A percentile compares a stretch with the other conserved stretches of the same genome.
phyloP scores from a whole-genome alignment of 2,888 invertebrate species.

The Toxonevra muliebris region DNA sequence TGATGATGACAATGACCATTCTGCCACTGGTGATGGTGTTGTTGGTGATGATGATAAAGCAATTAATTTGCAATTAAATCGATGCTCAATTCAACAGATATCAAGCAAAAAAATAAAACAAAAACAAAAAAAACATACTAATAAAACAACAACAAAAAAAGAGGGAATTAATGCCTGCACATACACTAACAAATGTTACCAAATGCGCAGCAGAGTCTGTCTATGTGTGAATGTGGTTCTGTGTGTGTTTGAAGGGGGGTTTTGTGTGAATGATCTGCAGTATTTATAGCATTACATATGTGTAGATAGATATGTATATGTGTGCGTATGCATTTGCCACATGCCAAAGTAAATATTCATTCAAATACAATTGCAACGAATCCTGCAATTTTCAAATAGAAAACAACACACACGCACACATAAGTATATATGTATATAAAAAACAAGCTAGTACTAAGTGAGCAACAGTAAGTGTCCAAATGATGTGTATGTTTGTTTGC shows the following conservation, averaged over 20 bases:
- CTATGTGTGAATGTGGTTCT: neutral
- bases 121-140: conserved; percentile 33
- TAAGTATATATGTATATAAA: neutral
- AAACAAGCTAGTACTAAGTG: neutral
- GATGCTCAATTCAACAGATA: conserved; percentile 55
- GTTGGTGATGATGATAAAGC: conserved; percentile 55
- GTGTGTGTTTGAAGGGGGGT: neutral
- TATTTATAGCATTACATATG: neutral
- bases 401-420: conserved; percentile 20
- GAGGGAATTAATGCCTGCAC: neutral
- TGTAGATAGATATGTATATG: neutral
- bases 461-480: too few relatives aligned
- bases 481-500: too few relatives aligned
- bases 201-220: conserved; percentile 39
- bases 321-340: neutral
- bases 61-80: conserved; percentile 62
- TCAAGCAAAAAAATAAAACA: conserved; percentile 41
- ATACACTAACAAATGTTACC: conserved; percentile 39
- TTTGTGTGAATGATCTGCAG: neutral
- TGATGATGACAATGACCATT: too few relatives aligned
- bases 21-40: conserved; percentile 34
- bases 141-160: conserved; percentile 28
- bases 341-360: conserved; percentile 13
- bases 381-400: neutral
- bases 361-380: conserved; percentile 2